Evolutionary conservation across 92 coral and sea anemone species (phyloP), one percentile per base, ranked within the genome.

Genomic region (Porites rus): DNA sequence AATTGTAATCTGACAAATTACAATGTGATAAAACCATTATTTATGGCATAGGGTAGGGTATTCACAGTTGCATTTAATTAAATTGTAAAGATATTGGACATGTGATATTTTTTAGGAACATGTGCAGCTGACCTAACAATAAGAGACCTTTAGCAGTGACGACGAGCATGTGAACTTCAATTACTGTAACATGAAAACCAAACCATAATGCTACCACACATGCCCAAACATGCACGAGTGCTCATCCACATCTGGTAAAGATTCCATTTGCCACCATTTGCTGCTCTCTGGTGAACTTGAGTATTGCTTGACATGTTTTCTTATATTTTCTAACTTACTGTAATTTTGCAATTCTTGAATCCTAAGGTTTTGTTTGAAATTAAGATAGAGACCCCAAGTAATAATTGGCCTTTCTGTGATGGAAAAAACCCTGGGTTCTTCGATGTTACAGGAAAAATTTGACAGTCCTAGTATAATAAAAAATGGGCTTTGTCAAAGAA

Each of bases 201-300:
- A 28, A 28, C 31, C 31, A 28, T 28, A 28, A 28, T 28, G 31
- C 31, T 28, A 28, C 2, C 31, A 64, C 88, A 58, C 88, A 84
- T 74, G 82, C 82, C 81, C 75, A 75, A 75, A 21, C 74, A 43
- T 13, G 59, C 54, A 65, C 4, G 71, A 63, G 65, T 84, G 81
- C 58, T 71, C 62, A 63, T 83, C 87, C 87, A 58, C 74, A 84
- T 24, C 75, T 74, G 65, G 75, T 84, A 22, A 84, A 75, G 76
- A 84, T 75, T 65, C 81, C 82, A 75, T 84, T 75, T 84, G 63
- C 63, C 72, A 74, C 80, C 80, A 62, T 84, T 83, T 83, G 88
- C 75, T 52, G 76, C 75, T 76, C 53, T 14, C 80, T n/a, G 81
- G 75, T 64, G 81, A 61, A 75, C 25, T 24, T 24, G 25, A 24